Conservation (phyloP, 2,113 vertebrate species). For the Forbesichthys agassizii region DNA sequence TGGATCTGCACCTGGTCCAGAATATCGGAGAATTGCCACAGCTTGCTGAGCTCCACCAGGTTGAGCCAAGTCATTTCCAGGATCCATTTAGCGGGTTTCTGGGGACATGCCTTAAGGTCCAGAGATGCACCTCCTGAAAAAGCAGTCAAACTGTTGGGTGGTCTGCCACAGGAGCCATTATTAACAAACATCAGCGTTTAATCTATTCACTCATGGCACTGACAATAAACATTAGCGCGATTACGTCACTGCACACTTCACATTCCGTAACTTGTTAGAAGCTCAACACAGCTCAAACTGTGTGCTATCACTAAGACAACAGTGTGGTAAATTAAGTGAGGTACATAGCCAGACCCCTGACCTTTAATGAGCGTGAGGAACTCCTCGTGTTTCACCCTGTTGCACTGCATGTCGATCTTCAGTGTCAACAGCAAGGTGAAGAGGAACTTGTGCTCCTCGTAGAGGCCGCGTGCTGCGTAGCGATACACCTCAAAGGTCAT, state of each 20-base stretch:
- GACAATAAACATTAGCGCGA: no score
- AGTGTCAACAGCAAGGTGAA: constrained; percentile 90
- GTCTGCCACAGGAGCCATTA: no score
- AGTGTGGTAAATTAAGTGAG: no score
- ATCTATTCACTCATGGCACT: no score
- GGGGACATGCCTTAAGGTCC: constrained; percentile 90
- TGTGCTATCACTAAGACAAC: no score
- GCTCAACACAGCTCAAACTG: no score
- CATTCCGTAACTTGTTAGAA: no score
- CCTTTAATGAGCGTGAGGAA: constrained; percentile 96
- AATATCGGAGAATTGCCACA: constrained; percentile 89
- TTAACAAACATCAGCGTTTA: no score
- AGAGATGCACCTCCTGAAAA: constrained; percentile 89
- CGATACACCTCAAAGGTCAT: constrained; percentile 93
- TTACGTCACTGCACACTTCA: no score
- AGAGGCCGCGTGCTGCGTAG: constrained; percentile 86
- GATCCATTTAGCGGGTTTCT: constrained; percentile 94
- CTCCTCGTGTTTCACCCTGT: constrained; percentile 87
- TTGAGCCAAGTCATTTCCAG: constrained; percentile 97
- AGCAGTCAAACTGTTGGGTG: not conserved
- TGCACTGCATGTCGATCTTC: constrained; percentile 94
- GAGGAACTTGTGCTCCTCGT: constrained; percentile 94
- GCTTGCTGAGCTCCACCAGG: constrained; percentile 92
- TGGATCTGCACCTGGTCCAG: constrained; percentile 81
- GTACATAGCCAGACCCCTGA: constrained; percentile 46